Evolutionary conservation across 1,140 invertebrate species (phyloP).

Genomic region (Drosophila lini): DNA sequence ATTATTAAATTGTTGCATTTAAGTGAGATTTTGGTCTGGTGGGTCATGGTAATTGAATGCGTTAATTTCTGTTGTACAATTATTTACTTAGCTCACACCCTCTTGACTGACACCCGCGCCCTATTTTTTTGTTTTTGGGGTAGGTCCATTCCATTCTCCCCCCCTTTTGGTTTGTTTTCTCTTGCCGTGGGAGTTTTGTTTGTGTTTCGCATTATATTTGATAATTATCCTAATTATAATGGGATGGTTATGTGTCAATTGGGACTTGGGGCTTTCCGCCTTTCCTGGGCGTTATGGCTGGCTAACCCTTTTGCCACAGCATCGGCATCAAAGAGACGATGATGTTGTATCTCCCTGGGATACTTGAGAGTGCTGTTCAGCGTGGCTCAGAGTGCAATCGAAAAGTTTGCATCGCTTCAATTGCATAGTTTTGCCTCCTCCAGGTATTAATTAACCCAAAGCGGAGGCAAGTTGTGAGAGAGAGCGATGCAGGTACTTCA

Average conservation of each 20-base stretch:
- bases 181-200: conserved; percentile 21
- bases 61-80: conserved; percentile 64
- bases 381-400: conserved; percentile 30
- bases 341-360: conserved; percentile 21
- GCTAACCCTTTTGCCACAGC: conserved; percentile 29
- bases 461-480: conserved; percentile 28
- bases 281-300: conserved; percentile 12
- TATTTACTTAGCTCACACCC: conserved; percentile 52
- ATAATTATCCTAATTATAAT: conserved; percentile 48
- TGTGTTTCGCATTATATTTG: conserved; percentile 35
- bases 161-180: conserved; percentile 17
- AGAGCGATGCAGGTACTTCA: conserved; percentile 50
- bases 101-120: conserved; percentile 4
- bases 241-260: conserved; percentile 37
- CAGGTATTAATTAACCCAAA: conserved; percentile 68
- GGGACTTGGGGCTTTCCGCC: conserved; percentile 16
- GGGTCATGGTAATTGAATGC: conserved; percentile 24
- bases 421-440: conserved; percentile 37
- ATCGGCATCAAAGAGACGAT: conserved; percentile 23
- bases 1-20: conserved; percentile 61
- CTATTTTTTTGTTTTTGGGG: conserved; percentile 31
- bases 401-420: conserved; percentile 59
- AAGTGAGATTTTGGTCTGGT: conserved; percentile 33
- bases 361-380: conserved; percentile 28
- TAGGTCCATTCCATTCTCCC: conserved; percentile 24